phyloP scores from a whole-genome alignment of 2,888 invertebrate species.

The Drepana falcataria region DNA sequence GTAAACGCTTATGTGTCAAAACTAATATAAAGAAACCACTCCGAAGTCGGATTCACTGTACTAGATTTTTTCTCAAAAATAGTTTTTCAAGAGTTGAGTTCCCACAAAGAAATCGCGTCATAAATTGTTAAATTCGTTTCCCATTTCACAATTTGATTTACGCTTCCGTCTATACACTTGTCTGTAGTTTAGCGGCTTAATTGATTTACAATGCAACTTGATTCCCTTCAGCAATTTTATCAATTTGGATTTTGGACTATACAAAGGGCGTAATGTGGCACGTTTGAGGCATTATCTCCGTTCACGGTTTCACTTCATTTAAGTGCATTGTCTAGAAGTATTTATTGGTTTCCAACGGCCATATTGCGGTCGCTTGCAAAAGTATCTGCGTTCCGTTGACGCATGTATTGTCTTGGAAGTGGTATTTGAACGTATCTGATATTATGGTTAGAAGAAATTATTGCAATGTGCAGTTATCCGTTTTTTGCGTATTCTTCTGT shows the following conservation, averaged over 20 bases:
- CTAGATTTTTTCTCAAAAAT: too few species aligned
- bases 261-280: slow-evolving; percentile 30
- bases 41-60: too few species aligned
- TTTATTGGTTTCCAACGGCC: slow-evolving; percentile 24
- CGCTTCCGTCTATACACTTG: neutral
- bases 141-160: neutral
- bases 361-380: slow-evolving; percentile 24
- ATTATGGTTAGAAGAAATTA: neutral
- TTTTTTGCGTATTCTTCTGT: too few species aligned
- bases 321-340: slow-evolving; percentile 27
- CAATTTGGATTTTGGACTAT: slow-evolving; percentile 27
- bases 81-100: too few species aligned
- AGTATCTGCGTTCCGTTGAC: slow-evolving; percentile 9
- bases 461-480: too few species aligned
- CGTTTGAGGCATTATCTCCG: slow-evolving; percentile 26
- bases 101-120: too few species aligned
- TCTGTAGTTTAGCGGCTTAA: slow-evolving; percentile 5
- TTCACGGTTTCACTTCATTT: slow-evolving; percentile 30
- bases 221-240: slow-evolving; percentile 23
- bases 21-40: too few species aligned
- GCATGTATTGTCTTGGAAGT: slow-evolving; percentile 8
- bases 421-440: neutral
- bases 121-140: neutral
- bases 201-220: slow-evolving; percentile 17
- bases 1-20: too few species aligned